A percentile compares a stretch with the other conserved stretches of the same genome.
These are phyloP conservation scores for Astyanax mexicanus DNA, from an alignment of 2,797 vertebrate species.

Conservation along the genomic window DNA sequence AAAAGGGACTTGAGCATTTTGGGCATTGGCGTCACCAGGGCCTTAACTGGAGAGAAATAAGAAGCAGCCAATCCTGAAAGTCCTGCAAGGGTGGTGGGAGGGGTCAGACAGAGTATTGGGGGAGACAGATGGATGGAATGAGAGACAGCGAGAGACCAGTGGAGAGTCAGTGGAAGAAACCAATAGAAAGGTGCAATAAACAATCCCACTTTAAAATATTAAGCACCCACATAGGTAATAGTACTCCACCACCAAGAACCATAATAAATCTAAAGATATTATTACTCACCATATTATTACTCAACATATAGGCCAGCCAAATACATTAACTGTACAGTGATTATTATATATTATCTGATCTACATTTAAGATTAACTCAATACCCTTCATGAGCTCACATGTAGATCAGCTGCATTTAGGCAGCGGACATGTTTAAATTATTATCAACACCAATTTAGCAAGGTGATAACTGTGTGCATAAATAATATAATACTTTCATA, in stretches of 20 bases:
- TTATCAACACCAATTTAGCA: too few relatives aligned
- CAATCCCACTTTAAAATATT: background rate
- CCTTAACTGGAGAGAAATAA: slow-evolving; percentile 92
- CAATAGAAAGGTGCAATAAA: background rate
- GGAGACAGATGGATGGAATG: background rate
- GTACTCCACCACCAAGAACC: background rate
- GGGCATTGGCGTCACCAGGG: slow-evolving; percentile 94
- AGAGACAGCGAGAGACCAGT: background rate
- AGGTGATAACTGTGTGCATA: too few relatives aligned
- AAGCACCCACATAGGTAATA: background rate
- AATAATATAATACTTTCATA: too few relatives aligned
- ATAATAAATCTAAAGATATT: background rate
- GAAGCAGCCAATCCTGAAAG: slow-evolving; percentile 86
- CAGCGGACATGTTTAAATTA: too few relatives aligned
- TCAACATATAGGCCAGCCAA: background rate
- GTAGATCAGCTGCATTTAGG: too few relatives aligned
- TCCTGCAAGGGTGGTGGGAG: slow-evolving; percentile 71
- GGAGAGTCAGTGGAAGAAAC: background rate
- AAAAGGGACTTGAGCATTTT: slow-evolving; percentile 97
- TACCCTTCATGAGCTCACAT: too few relatives aligned
- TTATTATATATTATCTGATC: too few relatives aligned
- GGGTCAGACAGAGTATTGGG: slow-evolving; percentile 9
- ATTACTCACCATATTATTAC: too few relatives aligned
- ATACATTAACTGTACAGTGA: too few relatives aligned
- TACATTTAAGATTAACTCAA: too few relatives aligned